A percentile compares a stretch with the other conserved stretches of the same genome.
These are phyloP conservation scores for Hypanus sabinus DNA, from an alignment of 2,113 vertebrate species.

Conservation along the genomic window DNA sequence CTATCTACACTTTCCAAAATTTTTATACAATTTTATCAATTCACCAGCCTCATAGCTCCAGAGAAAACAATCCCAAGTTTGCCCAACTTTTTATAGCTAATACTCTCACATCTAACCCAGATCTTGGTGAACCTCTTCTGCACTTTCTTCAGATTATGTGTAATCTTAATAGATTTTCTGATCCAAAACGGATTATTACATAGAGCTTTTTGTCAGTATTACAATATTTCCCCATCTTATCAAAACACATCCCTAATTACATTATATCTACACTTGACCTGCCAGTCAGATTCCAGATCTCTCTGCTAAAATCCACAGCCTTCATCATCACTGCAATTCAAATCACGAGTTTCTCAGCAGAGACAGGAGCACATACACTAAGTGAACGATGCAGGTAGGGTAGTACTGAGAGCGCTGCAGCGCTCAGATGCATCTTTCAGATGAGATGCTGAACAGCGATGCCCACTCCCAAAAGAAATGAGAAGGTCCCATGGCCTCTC, in stretches of 20 bases:
- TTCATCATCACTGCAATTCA: neutral
- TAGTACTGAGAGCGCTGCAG: neutral
- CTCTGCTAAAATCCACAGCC: neutral
- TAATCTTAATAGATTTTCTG: neutral
- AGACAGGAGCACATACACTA: neutral
- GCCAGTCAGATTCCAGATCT: neutral
- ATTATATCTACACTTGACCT: neutral
- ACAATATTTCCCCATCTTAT: neutral
- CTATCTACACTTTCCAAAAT: too few relatives aligned
- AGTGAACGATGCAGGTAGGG: neutral
- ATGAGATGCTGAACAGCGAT: neutral
- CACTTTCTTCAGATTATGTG: neutral
- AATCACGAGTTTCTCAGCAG: neutral
- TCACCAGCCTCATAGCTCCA: too few relatives aligned
- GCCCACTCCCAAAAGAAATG: neutral
- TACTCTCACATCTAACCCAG: too few relatives aligned
- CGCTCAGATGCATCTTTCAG: neutral
- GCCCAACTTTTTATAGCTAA: too few relatives aligned
- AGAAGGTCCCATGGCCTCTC: too few relatives aligned
- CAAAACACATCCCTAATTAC: neutral
- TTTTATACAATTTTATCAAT: too few relatives aligned
- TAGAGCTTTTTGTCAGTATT: neutral
- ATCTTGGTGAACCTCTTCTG: too few relatives aligned
- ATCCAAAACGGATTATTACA: neutral
- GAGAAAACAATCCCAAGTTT: too few relatives aligned